Base-by-base conservation (phyloP, 2,113 vertebrate genomes). In the Callocephalon fimbriatum region DNA sequence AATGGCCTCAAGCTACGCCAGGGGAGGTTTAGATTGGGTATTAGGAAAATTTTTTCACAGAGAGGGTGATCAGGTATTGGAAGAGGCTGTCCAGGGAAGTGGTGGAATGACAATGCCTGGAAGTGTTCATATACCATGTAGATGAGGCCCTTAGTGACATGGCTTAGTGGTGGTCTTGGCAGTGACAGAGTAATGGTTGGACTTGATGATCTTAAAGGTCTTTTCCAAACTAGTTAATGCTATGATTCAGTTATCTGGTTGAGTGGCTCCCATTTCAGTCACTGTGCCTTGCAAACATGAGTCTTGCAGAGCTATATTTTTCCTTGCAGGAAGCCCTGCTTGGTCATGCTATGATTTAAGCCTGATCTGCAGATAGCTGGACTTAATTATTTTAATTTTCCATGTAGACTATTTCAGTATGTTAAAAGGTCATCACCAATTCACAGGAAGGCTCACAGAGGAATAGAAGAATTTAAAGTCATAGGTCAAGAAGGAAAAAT, bases 311-410 rank as follows among this genome's bases (percentile, higher is more conserved):
- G n/a, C 10, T 85, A 22, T 68, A 71, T 71, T 71, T 74, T 31
- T 77, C 29, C 75, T 88, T 76, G 26, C 78, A 95, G 82, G 53
- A 95, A 88, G 48, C 58, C 15, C n/a, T 92, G 9, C 2, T 3
- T 77, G n/a, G 48, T 80, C 31, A 4, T 37, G 66, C 66, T 40
- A 45, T 66, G 53, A 62, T 53, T 83, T 86, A 31, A 90, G 23
- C 22, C n/a, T 88, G 71, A 80, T 73, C 11, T 27, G 44, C 58
- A 70, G 75, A 82, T n/a, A 86, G 31, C 58, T 83, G 44, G 16
- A 27, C 18, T 68, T 65, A 82, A 82, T 73, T 72, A 82, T 82
- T 83, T 95, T 62, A 10, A 53, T 95, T 95, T 93, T 90, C 82
- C 71, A 21, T 23, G 40, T 38, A 76, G 58, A 61, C 51, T 90